Evolutionary conservation across 1,140 invertebrate species (phyloP).

Genomic region (Trypoxylus dichotomus): DNA sequence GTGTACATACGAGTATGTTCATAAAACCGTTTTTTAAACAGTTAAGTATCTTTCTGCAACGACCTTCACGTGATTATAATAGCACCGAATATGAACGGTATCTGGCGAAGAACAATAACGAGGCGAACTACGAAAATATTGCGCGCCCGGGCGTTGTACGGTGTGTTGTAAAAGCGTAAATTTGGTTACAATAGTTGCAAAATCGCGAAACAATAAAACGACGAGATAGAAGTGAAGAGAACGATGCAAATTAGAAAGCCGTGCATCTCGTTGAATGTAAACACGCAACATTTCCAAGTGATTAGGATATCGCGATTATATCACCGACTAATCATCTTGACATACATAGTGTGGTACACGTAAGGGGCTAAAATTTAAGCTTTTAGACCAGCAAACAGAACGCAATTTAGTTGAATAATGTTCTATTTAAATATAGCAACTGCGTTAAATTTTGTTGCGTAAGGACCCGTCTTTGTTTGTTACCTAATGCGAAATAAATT

Average conservation of each 20-base stretch:
- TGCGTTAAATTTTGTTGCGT: neutral
- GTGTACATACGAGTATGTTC: neutral
- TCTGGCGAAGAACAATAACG: neutral
- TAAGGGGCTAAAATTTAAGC: neutral
- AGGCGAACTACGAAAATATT: neutral
- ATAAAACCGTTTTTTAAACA: neutral
- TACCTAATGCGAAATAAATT: too few relatives aligned
- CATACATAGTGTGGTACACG: neutral
- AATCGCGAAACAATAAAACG: neutral
- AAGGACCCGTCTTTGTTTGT: too few relatives aligned
- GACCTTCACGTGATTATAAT: neutral
- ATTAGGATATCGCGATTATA: neutral
- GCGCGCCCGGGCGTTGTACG: neutral
- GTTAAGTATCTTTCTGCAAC: neutral
- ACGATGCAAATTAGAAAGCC: neutral
- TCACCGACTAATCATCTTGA: too few relatives aligned
- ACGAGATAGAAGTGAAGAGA: neutral
- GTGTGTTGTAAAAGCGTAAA: neutral
- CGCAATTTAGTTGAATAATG: neutral
- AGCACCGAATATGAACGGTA: neutral
- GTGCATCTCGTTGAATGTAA: neutral
- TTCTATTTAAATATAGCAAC: neutral
- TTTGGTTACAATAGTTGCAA: neutral
- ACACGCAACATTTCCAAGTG: neutral
- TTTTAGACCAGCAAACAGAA: neutral